Evolutionary conservation across 2,888 invertebrate species (phyloP), one percentile per base, ranked within the genome.

Genomic region (Dorcus hopei): DNA sequence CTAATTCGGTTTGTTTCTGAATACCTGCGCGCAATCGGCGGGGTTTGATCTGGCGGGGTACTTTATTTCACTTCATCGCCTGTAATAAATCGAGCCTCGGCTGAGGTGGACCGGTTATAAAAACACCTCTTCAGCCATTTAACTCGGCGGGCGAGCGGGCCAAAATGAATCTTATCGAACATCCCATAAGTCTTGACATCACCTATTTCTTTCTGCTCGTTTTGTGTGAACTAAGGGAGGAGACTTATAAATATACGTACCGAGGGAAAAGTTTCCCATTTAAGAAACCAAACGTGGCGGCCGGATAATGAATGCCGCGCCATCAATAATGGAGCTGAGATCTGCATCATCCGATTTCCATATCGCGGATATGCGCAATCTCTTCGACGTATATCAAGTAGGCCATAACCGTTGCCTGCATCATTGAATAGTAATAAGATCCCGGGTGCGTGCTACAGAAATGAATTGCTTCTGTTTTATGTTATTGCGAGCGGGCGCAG

Each of bases 101-200:
- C 71, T 70, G 73, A 71, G 70, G 72, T 73, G 74, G 72, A 71
- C 73, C 71, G 73, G 72, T 74, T 74, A 74, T 73, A 74, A 75
- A 75, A 74, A 74, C 74, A 72, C 72, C 72, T 73, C 74, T 72
- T 70, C 73, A 74, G 72, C 74, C 75, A 76, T 76, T 76, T 76
- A 76, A 75, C 72, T 62, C 65, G 65, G 67, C 65, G 68, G 71
- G 71, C 70, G 65, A 59, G 64, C 63, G 65, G 68, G 70, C 72
- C 74, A 78, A 79, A 80, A 80, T 80, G 79, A 80, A 79, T 79
- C 80, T 79, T 80, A 80, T 80, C 79, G 79, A 77, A 75, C 77
- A 75, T 78, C 78, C 79, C 79, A 79, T 80, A 80, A 79, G 77
- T 80, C 79, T 79, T 75, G 77, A 76, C 79, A 79, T 79, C 79